Evolutionary conservation across 2,113 vertebrate genomes (phyloP).

Genomic region (Neodon shergylaensis): DNA sequence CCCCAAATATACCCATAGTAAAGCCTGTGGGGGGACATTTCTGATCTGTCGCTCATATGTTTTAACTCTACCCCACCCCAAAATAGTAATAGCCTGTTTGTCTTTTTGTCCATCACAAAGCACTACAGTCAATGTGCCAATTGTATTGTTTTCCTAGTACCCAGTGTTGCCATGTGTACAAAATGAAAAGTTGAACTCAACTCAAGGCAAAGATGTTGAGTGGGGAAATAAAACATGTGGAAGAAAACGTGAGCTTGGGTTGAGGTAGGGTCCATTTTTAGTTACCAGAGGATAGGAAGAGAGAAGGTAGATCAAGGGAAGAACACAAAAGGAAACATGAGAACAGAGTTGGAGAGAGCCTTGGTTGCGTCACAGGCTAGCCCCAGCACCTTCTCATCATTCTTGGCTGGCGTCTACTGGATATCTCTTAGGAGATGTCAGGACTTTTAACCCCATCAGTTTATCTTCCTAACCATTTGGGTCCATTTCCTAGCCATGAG

Average conservation of each 20-base stretch:
- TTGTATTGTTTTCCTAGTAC: neutral
- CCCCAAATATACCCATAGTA: too few relatives aligned
- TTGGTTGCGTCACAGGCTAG: neutral
- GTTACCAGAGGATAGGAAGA: neutral
- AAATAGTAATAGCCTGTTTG: neutral
- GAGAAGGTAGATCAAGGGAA: neutral
- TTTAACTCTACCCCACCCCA: neutral
- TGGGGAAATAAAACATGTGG: neutral
- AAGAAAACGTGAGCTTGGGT: neutral
- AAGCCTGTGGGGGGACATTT: neutral
- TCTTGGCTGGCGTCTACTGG: neutral
- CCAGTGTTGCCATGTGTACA: neutral
- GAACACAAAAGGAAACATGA: neutral
- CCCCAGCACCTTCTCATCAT: neutral
- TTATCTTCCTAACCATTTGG: neutral
- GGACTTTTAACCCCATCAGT: fast-evolving
- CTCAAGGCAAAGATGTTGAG: neutral
- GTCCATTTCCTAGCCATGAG: neutral
- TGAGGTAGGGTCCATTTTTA: neutral
- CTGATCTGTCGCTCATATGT: neutral
- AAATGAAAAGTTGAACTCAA: neutral
- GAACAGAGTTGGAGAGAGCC: neutral
- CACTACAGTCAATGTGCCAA: neutral
- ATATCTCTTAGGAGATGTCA: neutral
- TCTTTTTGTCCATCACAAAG: neutral